Evolutionary conservation across 1,140 invertebrate genomes (phyloP), one percentile per base, ranked within the genome.

Genomic region (Megalopta genalis): DNA sequence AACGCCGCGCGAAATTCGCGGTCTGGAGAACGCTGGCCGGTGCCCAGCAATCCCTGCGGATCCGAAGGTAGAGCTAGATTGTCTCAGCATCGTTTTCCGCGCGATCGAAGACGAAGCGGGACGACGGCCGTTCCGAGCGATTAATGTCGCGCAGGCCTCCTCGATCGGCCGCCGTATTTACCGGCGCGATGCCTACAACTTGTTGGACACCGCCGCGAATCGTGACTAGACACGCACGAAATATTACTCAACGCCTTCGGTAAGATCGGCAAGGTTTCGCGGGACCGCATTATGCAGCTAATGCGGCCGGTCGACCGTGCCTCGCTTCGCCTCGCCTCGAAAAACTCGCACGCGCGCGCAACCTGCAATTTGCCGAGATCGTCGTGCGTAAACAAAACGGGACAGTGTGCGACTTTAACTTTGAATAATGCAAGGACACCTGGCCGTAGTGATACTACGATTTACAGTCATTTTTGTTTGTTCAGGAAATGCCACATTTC

Each of bases 151-250:
- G 39, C 39, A 16, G 16, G n/a, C n/a, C n/a, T n/a, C 60, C 76
- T 72, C 27, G 46, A 52, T 67, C 49, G 46, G 39, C 46, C 14
- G 25, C 27, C 21, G 42, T 60, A 39, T 79, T 79, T 66, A 74
- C 70, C 27, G 18, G 60, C 67, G 49, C 76, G 54, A 62, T 63
- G 65, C 77, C 83, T 76, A 78, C 81, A 87, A 87, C 86, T 87
- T 86, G 86, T 87, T 84, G 86, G 81, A 84, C 81, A 83, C 70
- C 75, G 79, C 73, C 63, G 69, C 74, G 71, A 86, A 78, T 83
- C 74, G 63, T 42, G 74, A 49, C 75, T 69, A 70, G 64, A 57
- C 65, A 68, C 52, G 69, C 64, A 75, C 66, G 23, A 81, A 72
- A 59, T n/a, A 21, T 76, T 66, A 57, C 59, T 49, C 49, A 77